phyloP scores from a whole-genome alignment of 2,113 vertebrate species.

The Callaeas wilsoni region DNA sequence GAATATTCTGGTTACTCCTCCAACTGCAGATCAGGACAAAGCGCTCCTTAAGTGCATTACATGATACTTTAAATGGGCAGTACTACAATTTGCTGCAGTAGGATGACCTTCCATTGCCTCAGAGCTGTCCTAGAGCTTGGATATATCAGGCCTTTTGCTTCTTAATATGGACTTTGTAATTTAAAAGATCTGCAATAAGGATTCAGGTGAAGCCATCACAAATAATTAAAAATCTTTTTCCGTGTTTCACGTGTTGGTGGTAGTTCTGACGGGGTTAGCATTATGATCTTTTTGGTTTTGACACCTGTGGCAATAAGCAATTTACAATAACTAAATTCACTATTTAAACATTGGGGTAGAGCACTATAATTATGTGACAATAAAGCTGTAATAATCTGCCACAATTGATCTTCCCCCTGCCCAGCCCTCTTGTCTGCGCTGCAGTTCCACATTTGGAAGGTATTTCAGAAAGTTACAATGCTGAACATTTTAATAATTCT shows the following conservation, averaged over 20 bases:
- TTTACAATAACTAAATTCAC: constrained; percentile 46
- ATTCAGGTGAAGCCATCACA: background rate
- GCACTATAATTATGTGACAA: constrained; percentile 58
- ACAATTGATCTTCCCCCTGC: constrained; percentile 55
- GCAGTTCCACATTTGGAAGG: constrained; percentile 40
- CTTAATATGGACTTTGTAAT: background rate
- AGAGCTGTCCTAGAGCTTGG: background rate
- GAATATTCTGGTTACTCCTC: background rate
- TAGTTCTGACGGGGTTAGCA: constrained; percentile 1
- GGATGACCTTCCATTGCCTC: background rate
- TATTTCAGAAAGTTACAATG: constrained; percentile 39
- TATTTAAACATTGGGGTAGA: constrained; percentile 56
- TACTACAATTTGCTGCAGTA: background rate
- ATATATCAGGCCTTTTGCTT: background rate
- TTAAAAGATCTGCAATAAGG: background rate
- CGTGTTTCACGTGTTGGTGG: background rate
- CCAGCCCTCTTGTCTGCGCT: constrained; percentile 59
- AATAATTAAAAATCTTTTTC: constrained; percentile 20
- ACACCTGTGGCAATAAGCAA: constrained; percentile 63
- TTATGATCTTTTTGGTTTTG: constrained; percentile 46
- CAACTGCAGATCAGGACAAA: background rate
- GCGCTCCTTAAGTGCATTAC: background rate
- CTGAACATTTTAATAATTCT: background rate
- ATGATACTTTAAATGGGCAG: background rate
- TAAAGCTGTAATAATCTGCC: constrained; percentile 61